Conservation (phyloP, 2,888 invertebrate genomes). For the Chymomyza procnemis region DNA sequence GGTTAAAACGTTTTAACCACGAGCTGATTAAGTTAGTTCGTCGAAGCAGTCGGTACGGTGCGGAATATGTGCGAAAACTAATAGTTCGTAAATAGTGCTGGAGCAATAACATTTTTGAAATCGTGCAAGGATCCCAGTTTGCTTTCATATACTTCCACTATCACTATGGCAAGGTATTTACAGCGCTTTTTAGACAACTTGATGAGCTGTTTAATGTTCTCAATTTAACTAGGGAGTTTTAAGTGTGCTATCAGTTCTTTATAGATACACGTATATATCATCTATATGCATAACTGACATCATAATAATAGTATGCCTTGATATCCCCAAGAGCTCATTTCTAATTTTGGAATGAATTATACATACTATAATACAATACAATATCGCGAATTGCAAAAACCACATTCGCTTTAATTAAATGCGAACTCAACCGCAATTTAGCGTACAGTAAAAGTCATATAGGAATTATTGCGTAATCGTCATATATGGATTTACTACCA, state of each 20-base stretch:
- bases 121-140: neutral
- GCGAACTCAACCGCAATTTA: neutral
- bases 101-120: neutral
- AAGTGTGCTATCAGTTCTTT: neutral
- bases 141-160: neutral
- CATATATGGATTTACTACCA: conserved; percentile 48
- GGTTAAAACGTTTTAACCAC: conserved; percentile 57
- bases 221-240: neutral
- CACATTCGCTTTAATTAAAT: neutral
- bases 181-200: neutral
- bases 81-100: neutral
- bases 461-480: conserved; percentile 45
- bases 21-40: conserved; percentile 58
- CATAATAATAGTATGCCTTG: neutral
- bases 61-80: conserved; percentile 52
- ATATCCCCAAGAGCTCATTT: neutral
- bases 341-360: neutral
- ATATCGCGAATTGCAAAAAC: neutral
- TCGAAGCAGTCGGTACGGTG: conserved; percentile 46
- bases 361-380: neutral
- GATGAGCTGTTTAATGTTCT: neutral
- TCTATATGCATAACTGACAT: neutral
- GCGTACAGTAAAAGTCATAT: neutral
- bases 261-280: neutral
- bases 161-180: conserved; percentile 37